phyloP scores from a whole-genome alignment of 2,797 vertebrate genomes.

The Chaetodon trifasciatus region DNA sequence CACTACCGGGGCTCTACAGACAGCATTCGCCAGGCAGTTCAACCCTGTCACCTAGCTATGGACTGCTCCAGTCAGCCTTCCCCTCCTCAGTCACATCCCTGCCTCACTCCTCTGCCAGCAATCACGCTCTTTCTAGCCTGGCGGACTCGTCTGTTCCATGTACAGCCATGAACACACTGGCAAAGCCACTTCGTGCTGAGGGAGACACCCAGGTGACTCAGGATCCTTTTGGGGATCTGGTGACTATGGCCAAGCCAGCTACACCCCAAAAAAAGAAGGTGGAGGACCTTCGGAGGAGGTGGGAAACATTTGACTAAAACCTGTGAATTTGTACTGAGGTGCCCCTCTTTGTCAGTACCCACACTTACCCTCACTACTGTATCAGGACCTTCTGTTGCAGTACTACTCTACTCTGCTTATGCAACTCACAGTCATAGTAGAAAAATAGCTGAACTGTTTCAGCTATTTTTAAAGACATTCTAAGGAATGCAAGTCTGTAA shows the following conservation, averaged over 20 bases:
- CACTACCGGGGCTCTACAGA: slow-evolving; percentile 88
- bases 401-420: background rate
- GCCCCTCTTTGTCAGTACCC: slow-evolving; percentile 5
- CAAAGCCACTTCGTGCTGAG: slow-evolving; percentile 80
- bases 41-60: slow-evolving; percentile 78
- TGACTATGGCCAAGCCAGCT: slow-evolving; percentile 89
- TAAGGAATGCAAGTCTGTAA: background rate
- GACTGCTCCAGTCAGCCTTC: slow-evolving; percentile 56
- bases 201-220: slow-evolving; percentile 81
- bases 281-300: slow-evolving; percentile 92
- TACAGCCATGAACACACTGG: slow-evolving; percentile 74
- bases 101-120: slow-evolving; percentile 86
- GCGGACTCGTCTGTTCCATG: slow-evolving; percentile 76
- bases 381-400: slow-evolving; percentile 45
- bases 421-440: slow-evolving; percentile 14
- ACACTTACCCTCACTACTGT: slow-evolving; percentile 13
- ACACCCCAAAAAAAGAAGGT: slow-evolving; percentile 88
- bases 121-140: slow-evolving; percentile 81
- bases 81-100: slow-evolving; percentile 62
- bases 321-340: slow-evolving; percentile 31
- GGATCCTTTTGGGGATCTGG: slow-evolving; percentile 95
- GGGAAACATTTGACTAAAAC: slow-evolving; percentile 96
- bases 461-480: background rate
- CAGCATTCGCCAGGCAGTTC: slow-evolving; percentile 83
- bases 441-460: background rate